Evolutionary conservation across 2,113 vertebrate genomes (phyloP).

Genomic region (Dipodomys spectabilis): DNA sequence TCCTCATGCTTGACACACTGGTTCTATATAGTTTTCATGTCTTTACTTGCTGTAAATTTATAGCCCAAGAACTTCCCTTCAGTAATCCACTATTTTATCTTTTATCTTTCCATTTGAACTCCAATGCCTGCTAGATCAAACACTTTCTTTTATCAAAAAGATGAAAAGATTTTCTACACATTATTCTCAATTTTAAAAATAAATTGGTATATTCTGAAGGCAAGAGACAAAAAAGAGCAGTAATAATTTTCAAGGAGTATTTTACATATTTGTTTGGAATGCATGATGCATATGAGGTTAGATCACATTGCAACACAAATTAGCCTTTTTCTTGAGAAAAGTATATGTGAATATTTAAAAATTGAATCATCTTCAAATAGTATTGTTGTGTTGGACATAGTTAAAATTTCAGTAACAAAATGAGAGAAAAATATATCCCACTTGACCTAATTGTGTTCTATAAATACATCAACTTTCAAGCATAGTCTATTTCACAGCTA

Average conservation of each 20-base stretch:
- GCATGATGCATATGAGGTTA: neutral
- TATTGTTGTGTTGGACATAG: neutral
- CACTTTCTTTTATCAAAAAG: conserved; percentile 73
- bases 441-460: neutral
- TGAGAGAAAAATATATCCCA: neutral
- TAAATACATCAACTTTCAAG: neutral
- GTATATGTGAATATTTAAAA: neutral
- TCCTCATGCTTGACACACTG: neutral
- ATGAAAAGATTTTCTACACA: conserved; percentile 69
- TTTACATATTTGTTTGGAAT: neutral
- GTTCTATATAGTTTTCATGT: conserved; percentile 56
- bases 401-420: neutral
- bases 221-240: neutral
- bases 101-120: conserved; percentile 75
- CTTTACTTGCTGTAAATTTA: conserved; percentile 53
- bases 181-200: conserved; percentile 69
- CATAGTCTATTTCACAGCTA: neutral
- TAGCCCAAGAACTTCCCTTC: conserved; percentile 43
- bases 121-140: conserved; percentile 69
- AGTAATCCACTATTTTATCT: conserved; percentile 68
- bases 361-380: neutral
- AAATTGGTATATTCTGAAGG: conserved; percentile 58
- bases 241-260: neutral
- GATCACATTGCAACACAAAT: neutral
- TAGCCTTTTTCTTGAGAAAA: neutral